phyloP scores from a whole-genome alignment of 2,113 vertebrate genomes.

The Hippocampus guttulatus region DNA sequence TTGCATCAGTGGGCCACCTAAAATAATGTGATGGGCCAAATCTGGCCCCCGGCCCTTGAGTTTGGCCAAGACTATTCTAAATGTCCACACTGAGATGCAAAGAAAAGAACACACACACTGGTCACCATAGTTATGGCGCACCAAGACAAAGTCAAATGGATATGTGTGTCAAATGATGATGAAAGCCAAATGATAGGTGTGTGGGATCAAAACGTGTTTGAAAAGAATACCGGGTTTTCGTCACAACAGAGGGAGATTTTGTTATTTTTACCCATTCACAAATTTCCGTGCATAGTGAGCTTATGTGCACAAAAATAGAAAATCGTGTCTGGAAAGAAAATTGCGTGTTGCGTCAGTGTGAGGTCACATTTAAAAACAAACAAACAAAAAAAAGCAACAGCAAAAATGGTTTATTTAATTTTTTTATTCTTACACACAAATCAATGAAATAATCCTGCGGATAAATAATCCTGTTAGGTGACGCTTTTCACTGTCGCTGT shows the following conservation, averaged over 20 bases:
- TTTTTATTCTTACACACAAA: not conserved
- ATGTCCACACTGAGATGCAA: no score
- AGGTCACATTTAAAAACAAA: not conserved
- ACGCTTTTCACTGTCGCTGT: not conserved
- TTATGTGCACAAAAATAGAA: not conserved
- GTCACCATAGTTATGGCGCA: no score
- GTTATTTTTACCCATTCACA: not conserved
- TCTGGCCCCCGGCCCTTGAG: no score
- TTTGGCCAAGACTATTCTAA: no score
- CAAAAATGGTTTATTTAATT: not conserved
- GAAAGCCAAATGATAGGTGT: not conserved
- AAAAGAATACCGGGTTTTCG: not conserved
- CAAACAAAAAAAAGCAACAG: not conserved
- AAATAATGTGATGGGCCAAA: no score
- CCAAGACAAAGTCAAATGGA: no score
- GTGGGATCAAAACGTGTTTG: not conserved
- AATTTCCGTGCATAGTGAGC: not conserved
- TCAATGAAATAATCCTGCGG: constrained; percentile 5
- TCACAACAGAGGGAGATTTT: not conserved
- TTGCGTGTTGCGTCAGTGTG: not conserved
- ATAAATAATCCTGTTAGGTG: constrained; percentile 8
- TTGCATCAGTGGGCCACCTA: no score
- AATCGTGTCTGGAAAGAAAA: not conserved
- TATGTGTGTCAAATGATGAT: not conserved
- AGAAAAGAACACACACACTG: not conserved